Evolutionary conservation across 2,797 vertebrate genomes (phyloP).

Genomic region (Hylomyscus alleni): DNA sequence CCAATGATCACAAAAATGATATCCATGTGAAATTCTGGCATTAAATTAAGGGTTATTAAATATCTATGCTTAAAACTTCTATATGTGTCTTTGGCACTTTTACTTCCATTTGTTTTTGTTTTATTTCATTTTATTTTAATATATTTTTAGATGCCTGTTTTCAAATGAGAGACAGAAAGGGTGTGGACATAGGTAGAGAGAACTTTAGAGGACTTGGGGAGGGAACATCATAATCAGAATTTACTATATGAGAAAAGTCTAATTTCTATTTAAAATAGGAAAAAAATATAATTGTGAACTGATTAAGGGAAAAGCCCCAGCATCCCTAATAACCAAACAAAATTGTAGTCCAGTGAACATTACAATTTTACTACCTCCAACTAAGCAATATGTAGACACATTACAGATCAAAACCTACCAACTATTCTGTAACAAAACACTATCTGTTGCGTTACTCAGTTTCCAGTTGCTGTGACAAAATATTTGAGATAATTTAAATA

Average conservation of each 20-base stretch:
- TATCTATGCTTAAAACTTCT: neutral
- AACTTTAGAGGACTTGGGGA: no score
- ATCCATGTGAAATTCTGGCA: constrained; percentile 26
- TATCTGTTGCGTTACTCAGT: neutral
- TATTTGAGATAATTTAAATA: neutral
- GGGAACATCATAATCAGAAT: no score
- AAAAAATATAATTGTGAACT: neutral
- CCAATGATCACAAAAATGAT: neutral
- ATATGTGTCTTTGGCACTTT: neutral
- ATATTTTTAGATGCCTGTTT: neutral
- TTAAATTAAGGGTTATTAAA: constrained; percentile 17
- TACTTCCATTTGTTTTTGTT: neutral
- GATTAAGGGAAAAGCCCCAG: neutral
- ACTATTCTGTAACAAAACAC: neutral
- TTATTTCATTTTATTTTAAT: neutral
- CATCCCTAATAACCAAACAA: neutral
- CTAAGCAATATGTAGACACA: neutral
- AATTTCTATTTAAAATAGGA: neutral
- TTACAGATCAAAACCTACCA: neutral
- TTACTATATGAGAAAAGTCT: neutral
- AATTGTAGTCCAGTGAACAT: neutral
- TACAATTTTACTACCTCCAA: neutral
- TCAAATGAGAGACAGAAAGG: neutral
- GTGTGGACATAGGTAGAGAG: neutral
- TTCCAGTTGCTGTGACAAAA: neutral